Conservation (phyloP, 2,113 vertebrate species). For the Fregetta grallaria region DNA sequence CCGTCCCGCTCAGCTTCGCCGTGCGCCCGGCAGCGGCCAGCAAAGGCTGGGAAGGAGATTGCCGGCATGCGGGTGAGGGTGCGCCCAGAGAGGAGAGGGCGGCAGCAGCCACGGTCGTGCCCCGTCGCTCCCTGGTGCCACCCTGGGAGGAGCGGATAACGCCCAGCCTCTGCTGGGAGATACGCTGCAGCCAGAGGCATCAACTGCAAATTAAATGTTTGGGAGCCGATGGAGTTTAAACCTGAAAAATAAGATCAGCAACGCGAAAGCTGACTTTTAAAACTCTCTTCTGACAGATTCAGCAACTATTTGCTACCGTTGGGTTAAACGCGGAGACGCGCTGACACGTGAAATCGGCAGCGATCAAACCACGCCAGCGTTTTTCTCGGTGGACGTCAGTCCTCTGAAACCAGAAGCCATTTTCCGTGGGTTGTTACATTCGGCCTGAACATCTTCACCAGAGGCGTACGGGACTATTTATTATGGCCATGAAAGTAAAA, state of each 20-base stretch:
- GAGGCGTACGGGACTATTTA: not conserved
- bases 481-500: not conserved
- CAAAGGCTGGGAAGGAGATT: not conserved
- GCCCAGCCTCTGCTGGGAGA: rapidly evolving
- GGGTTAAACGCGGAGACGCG: not conserved
- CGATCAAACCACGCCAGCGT: rapidly evolving
- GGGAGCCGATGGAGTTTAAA: rapidly evolving
- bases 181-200: rapidly evolving
- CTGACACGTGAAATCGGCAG: rapidly evolving
- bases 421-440: rapidly evolving
- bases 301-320: rapidly evolving
- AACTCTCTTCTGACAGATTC: not conserved
- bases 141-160: not conserved
- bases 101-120: rapidly evolving
- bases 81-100: not conserved
- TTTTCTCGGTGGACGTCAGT: rapidly evolving
- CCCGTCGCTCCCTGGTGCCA: rapidly evolving
- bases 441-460: not conserved
- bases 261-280: not conserved
- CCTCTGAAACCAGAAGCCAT: not conserved
- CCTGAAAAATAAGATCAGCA: not conserved
- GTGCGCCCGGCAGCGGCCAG: rapidly evolving
- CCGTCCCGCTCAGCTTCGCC: rapidly evolving
- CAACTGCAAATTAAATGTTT: rapidly evolving
- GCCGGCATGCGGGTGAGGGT: rapidly evolving